Evolutionary conservation across 2,888 invertebrate genomes (phyloP).

Genomic region (Onchidella celtica): DNA sequence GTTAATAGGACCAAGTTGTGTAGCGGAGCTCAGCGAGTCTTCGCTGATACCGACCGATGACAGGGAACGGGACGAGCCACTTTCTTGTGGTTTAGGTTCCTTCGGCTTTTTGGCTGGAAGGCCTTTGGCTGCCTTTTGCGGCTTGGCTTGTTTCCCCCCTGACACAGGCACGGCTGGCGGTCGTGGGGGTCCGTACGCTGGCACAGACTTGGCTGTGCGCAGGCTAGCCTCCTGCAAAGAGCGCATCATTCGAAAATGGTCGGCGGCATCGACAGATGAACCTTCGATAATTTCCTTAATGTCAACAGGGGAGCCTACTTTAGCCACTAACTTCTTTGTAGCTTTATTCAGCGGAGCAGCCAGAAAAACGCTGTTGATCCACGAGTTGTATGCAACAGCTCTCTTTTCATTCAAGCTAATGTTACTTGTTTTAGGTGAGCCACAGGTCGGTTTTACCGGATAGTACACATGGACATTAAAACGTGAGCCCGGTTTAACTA

Average conservation of each 20-base stretch:
- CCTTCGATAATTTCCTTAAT: constrained; percentile 46
- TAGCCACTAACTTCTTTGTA: constrained; percentile 12
- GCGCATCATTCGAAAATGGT: not conserved
- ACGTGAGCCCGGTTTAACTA: not conserved
- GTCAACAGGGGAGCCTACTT: constrained; percentile 37
- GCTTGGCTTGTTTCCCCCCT: not conserved
- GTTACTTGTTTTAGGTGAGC: constrained; percentile 14
- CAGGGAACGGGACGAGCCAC: not conserved
- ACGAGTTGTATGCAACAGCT: constrained; percentile 6
- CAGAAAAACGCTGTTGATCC: constrained; percentile 12
- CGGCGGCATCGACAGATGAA: constrained; percentile 38
- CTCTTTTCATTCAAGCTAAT: not conserved
- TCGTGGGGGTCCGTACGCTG: not conserved
- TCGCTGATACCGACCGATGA: not conserved
- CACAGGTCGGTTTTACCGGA: not conserved
- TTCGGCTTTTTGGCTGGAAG: not conserved
- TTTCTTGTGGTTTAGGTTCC: constrained; percentile 10
- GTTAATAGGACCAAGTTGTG: too few relatives aligned
- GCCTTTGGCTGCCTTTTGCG: too few relatives aligned
- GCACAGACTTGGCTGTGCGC: constrained; percentile 29
- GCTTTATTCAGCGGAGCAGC: constrained; percentile 24
- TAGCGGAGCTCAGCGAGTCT: not conserved
- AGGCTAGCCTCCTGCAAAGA: not conserved
- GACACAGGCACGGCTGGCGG: not conserved
- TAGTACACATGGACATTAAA: not conserved